Conservation (phyloP, 2,888 invertebrate species). For the Tortricodes alternella region DNA sequence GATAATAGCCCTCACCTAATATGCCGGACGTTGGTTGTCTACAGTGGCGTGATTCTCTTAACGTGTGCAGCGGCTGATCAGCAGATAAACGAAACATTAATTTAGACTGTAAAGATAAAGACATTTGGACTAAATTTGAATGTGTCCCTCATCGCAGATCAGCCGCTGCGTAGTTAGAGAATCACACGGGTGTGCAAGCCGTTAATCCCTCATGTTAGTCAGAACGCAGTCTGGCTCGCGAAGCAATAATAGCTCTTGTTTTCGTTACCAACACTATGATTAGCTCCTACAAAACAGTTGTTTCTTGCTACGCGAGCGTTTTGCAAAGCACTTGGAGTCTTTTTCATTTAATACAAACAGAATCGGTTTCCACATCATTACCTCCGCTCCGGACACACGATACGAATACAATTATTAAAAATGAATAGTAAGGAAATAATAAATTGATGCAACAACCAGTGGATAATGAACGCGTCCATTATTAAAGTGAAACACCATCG, state of each 20-base stretch:
- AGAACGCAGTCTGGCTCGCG: slow-evolving; percentile 55
- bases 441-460: neutral
- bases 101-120: too few species aligned
- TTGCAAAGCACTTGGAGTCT: slow-evolving; percentile 64
- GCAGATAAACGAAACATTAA: too few species aligned
- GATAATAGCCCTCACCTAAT: slow-evolving; percentile 34
- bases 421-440: slow-evolving; percentile 7
- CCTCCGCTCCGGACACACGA: slow-evolving; percentile 42
- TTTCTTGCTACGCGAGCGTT: slow-evolving; percentile 70
- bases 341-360: slow-evolving; percentile 54
- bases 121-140: too few species aligned
- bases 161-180: too few species aligned
- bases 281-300: slow-evolving; percentile 74
- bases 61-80: too few species aligned
- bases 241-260: slow-evolving; percentile 66
- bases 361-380: slow-evolving; percentile 72
- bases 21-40: slow-evolving; percentile 42
- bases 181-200: slow-evolving; percentile 44
- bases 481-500: neutral
- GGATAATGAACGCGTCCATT: slow-evolving; percentile 3
- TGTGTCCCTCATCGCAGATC: too few species aligned
- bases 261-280: slow-evolving; percentile 72
- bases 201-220: slow-evolving; percentile 75
- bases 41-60: too few species aligned
- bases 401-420: slow-evolving; percentile 33